Evolutionary conservation across 2,888 invertebrate genomes (phyloP).

Genomic region (Caenorhabditis virilis): DNA sequence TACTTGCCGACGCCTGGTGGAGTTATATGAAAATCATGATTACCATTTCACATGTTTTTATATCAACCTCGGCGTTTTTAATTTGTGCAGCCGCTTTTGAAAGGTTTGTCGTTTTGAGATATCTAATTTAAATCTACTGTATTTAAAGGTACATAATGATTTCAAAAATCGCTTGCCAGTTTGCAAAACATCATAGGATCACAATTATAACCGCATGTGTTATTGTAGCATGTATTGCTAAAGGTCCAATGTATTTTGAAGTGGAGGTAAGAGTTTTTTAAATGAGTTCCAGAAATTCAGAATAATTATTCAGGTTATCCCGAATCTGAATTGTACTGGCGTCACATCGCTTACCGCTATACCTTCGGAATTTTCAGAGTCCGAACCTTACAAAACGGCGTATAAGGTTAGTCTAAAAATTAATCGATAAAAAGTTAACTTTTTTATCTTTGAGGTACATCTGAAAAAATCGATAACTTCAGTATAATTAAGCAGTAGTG

Average conservation of each 20-base stretch:
- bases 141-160: constrained; percentile 55
- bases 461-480: no score
- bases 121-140: not conserved
- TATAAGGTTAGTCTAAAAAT: constrained; percentile 53
- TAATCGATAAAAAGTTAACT: no score
- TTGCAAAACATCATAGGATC: constrained; percentile 50
- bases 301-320: constrained; percentile 50
- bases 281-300: not conserved
- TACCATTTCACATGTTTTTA: constrained; percentile 57
- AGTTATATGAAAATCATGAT: constrained; percentile 58
- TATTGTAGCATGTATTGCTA: constrained; percentile 57
- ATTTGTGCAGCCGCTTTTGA: constrained; percentile 63
- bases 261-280: constrained; percentile 42
- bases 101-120: constrained; percentile 20
- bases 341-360: constrained; percentile 54
- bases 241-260: constrained; percentile 63
- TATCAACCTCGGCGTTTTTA: constrained; percentile 61
- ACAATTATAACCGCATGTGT: constrained; percentile 43
- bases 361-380: constrained; percentile 49
- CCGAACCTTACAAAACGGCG: constrained; percentile 61
- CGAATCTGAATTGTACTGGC: constrained; percentile 63
- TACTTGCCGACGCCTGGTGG: constrained; percentile 60
- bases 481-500: no score
- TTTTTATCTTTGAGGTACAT: no score
- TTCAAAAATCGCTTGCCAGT: constrained; percentile 58